Base-by-base conservation (phyloP, 2,888 invertebrate genomes). In the Mesorhabditis spiculigera region DNA sequence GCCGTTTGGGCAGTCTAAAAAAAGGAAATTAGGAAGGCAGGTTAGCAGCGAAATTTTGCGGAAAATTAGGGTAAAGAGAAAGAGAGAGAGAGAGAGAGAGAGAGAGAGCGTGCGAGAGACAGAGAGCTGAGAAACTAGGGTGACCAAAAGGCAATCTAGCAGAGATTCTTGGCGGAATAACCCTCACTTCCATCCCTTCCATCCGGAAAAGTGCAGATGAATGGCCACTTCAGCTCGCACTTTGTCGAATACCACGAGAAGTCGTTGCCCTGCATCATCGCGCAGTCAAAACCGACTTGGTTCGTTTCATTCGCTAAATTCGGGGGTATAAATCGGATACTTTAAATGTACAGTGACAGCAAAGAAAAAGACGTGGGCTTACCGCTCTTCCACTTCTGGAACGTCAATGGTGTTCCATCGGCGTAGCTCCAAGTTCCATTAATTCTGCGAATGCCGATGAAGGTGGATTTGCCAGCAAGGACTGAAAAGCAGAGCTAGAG, bases 361-460 rank as follows among this genome's bases (percentile, higher is more conserved):
- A 28, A 28, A 28, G 28, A 28, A 28, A 28, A 28, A 28, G 8
- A 13, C 58, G 58, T 50, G 58, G 10, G 3, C 58, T 50, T n/a
- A 50, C 58, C 8, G 10, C 10, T 13, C n/a, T 50, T 50, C 58
- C 58, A 50, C 8, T 50, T 50, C n/a, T 50, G 58, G n/a, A 13
- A 50, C 8, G 58, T 50, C 8, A 50, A n/a, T n/a, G 58, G 58
- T 13, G 58, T 13, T 10, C 58, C 58, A 50, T 50, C 58, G 8
- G 58, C 58, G 58, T 50, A 50, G 58, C n/a, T 13, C 58, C 58
- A 50, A 50, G n/a, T n/a, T 13, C 58, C 58, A n/a, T 50, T 50
- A n/a, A 50, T 13, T n/a, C n/a, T 50, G 8, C 58, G 58, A 10
- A 50, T n/a, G n/a, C 58, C 58, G 58, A 50, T 50, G 58, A 13